Conservation (phyloP, 1,140 invertebrate species). For the Drosophila tropicalis region DNA sequence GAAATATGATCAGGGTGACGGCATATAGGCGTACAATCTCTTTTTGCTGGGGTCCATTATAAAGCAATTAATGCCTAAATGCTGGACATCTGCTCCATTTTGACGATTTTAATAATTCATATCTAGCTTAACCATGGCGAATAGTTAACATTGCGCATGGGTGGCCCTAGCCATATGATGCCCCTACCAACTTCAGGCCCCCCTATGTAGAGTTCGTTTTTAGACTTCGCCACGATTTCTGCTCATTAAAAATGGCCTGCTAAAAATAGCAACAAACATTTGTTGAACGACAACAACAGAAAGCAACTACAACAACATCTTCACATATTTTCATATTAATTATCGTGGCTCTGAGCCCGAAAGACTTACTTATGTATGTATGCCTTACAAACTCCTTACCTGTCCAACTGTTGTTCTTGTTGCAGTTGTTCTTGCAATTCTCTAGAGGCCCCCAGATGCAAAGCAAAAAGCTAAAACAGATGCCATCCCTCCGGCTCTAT, state of each 20-base stretch:
- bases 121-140: conserved; percentile 54
- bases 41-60: conserved; percentile 52
- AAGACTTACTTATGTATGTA: conserved; percentile 16
- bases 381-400: conserved; percentile 24
- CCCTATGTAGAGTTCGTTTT: conserved; percentile 10
- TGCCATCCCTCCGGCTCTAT: not conserved
- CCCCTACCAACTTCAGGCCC: not conserved
- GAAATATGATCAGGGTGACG: conserved; percentile 64
- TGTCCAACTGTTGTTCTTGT: conserved; percentile 20
- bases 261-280: conserved; percentile 78
- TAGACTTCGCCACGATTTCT: conserved; percentile 30
- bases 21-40: conserved; percentile 5
- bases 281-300: conserved; percentile 29
- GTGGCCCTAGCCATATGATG: conserved; percentile 36
- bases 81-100: conserved; percentile 49
- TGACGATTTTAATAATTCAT: conserved; percentile 79
- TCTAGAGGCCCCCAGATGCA: conserved; percentile 60
- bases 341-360: conserved; percentile 66
- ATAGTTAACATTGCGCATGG: conserved; percentile 63
- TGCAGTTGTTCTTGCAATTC: conserved; percentile 46
- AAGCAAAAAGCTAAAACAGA: conserved; percentile 41
- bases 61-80: conserved; percentile 74
- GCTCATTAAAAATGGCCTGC: conserved; percentile 71
- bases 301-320: conserved; percentile 23
- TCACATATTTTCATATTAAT: conserved; percentile 81